A percentile compares a stretch with the other conserved stretches of the same genome.
Evolutionary conservation across 1,140 invertebrate species (phyloP).

Genomic region (Caerostris darwini): DNA sequence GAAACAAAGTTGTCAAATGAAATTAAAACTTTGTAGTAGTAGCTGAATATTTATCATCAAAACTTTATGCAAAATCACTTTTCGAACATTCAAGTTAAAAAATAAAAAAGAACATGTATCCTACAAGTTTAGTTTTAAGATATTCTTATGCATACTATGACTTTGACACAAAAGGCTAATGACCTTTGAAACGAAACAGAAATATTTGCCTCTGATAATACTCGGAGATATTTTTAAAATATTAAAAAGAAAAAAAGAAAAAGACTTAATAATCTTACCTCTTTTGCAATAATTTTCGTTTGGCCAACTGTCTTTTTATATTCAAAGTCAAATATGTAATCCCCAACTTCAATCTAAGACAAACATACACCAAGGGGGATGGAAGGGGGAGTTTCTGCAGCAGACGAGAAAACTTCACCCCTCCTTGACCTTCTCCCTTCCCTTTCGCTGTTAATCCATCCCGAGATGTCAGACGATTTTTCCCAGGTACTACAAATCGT

Average conservation of each 20-base stretch:
- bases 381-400: background rate
- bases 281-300: background rate
- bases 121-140: too few species aligned
- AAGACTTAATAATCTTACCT: background rate
- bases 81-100: too few species aligned
- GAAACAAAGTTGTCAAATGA: too few species aligned
- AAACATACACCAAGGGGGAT: background rate
- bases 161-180: too few species aligned
- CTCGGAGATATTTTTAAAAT: too few species aligned
- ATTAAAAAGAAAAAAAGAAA: background rate
- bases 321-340: conserved; percentile 24
- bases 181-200: too few species aligned
- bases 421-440: conserved; percentile 2
- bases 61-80: too few species aligned
- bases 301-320: background rate
- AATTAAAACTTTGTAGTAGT: too few species aligned
- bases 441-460: conserved; percentile 44
- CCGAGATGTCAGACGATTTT: conserved; percentile 35
- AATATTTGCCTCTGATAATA: too few species aligned
- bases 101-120: too few species aligned
- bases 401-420: conserved; percentile 5
- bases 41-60: too few species aligned
- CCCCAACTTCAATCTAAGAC: background rate
- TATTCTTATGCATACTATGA: too few species aligned
- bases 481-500: background rate